phyloP scores from a whole-genome alignment of 2,113 vertebrate genomes.

The Seriola aureovittata region DNA sequence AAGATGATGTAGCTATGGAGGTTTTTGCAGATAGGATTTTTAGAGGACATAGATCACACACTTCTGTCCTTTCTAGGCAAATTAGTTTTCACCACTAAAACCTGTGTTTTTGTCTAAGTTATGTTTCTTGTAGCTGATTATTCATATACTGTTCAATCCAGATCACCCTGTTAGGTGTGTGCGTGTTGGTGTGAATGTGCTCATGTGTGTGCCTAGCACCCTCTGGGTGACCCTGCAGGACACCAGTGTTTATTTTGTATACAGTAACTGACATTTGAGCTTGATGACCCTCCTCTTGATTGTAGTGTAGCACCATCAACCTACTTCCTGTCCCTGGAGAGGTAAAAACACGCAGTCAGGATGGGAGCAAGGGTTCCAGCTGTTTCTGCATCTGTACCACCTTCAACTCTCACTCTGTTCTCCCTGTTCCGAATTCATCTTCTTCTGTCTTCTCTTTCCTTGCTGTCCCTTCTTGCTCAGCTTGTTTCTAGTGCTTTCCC shows the following conservation, averaged over 20 bases:
- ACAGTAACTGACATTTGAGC: slow-evolving; percentile 79
- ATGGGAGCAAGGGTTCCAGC: slow-evolving; percentile 51
- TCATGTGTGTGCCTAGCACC: slow-evolving; percentile 32
- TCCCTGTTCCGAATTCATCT: slow-evolving; percentile 3
- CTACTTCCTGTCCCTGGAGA: slow-evolving; percentile 71
- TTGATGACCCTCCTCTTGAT: slow-evolving; percentile 63
- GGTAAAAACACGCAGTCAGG: slow-evolving; percentile 53
- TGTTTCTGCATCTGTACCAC: slow-evolving; percentile 59
- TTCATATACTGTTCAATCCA: background rate
- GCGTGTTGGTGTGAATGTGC: slow-evolving; percentile 15
- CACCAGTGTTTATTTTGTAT: slow-evolving; percentile 79
- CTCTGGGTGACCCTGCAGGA: slow-evolving; percentile 65
- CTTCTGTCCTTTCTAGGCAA: background rate
- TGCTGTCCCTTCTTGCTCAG: slow-evolving; percentile 7
- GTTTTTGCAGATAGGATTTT: background rate
- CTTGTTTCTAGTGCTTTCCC: slow-evolving; percentile 29
- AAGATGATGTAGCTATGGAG: background rate
- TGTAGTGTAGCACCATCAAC: slow-evolving; percentile 60
- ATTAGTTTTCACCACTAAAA: slow-evolving; percentile 7
- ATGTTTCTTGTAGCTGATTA: background rate
- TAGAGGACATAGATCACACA: background rate
- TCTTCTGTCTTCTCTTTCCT: slow-evolving; percentile 7
- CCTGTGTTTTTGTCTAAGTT: background rate
- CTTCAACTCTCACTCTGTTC: background rate
- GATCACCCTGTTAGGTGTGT: background rate